These are phyloP conservation scores for Spilosoma lubricipeda DNA, from an alignment of 2,888 invertebrate species.

Conservation along the genomic window DNA sequence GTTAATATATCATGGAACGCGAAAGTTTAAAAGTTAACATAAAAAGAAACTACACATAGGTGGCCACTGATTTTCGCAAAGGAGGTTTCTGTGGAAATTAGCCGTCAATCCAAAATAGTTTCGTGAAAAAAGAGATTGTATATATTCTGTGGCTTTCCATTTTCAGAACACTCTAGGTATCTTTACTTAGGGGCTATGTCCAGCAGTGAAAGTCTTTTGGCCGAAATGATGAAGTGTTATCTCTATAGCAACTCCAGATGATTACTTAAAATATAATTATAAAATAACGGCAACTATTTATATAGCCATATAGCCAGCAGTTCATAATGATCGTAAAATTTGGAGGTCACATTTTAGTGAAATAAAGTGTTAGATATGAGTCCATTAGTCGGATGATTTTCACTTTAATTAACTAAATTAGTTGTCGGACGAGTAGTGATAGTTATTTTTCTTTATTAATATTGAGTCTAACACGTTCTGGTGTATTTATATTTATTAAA, in stretches of 20 bases:
- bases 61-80: too few relatives aligned
- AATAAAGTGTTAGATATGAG: slow-evolving; percentile 43
- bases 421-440: slow-evolving; percentile 1
- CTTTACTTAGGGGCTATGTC: too few relatives aligned
- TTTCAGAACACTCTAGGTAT: too few relatives aligned
- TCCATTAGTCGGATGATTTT: slow-evolving; percentile 27
- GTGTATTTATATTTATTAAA: too few relatives aligned
- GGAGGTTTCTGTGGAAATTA: too few relatives aligned
- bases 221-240: background rate
- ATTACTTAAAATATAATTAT: slow-evolving; percentile 3
- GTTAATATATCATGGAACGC: too few relatives aligned
- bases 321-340: slow-evolving; percentile 53
- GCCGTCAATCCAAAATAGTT: too few relatives aligned
- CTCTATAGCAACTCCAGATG: slow-evolving; percentile 1
- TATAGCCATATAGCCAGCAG: slow-evolving; percentile 38
- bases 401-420: slow-evolving; percentile 21
- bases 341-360: slow-evolving; percentile 62
- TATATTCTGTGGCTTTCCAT: too few relatives aligned
- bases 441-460: slow-evolving; percentile 14
- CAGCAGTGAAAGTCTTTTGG: too few relatives aligned
- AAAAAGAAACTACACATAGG: too few relatives aligned
- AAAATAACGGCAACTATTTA: slow-evolving; percentile 35
- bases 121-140: too few relatives aligned
- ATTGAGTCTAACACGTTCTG: background rate
- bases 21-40: too few relatives aligned